Conservation (phyloP, 2,888 invertebrate species). For the Mesorhabditis spiculigera region DNA sequence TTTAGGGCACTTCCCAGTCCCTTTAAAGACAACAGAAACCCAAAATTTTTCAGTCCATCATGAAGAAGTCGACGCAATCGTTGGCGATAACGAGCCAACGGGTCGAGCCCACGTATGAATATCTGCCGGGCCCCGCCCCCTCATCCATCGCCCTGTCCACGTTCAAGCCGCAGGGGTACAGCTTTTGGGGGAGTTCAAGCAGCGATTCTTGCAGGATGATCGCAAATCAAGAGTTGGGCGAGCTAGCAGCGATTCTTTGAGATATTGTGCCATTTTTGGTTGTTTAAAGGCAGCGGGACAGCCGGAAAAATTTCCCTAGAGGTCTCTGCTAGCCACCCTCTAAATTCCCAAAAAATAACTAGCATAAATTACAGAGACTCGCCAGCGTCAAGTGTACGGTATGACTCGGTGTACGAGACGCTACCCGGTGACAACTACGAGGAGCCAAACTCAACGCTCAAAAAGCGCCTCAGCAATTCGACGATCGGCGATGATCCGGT, state of each 20-base stretch:
- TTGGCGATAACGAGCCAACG: not conserved
- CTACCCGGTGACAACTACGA: conserved; percentile 34
- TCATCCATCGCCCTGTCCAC: conserved; percentile 31
- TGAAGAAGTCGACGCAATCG: not conserved
- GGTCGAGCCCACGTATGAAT: conserved; percentile 24
- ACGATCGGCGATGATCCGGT: conserved; percentile 12
- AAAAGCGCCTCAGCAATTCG: conserved; percentile 20
- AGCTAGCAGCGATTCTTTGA: no score
- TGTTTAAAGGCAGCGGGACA: no score
- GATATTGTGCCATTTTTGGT: no score
- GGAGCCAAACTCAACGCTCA: conserved; percentile 28
- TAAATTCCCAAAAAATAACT: no score
- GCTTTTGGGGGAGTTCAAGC: not conserved
- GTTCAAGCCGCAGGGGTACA: conserved; percentile 11
- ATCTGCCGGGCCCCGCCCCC: conserved; percentile 21
- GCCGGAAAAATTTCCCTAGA: no score
- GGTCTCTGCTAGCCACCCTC: no score
- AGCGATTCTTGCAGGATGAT: no score
- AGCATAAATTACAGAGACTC: conserved; percentile 1
- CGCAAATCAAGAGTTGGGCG: no score
- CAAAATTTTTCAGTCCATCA: not conserved
- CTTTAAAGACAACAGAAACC: no score
- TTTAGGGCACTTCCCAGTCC: no score
- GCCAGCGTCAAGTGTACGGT: conserved; percentile 11
- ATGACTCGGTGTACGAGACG: conserved; percentile 38